phyloP scores from a whole-genome alignment of 2,888 invertebrate genomes.

The Protophormia terraenovae region DNA sequence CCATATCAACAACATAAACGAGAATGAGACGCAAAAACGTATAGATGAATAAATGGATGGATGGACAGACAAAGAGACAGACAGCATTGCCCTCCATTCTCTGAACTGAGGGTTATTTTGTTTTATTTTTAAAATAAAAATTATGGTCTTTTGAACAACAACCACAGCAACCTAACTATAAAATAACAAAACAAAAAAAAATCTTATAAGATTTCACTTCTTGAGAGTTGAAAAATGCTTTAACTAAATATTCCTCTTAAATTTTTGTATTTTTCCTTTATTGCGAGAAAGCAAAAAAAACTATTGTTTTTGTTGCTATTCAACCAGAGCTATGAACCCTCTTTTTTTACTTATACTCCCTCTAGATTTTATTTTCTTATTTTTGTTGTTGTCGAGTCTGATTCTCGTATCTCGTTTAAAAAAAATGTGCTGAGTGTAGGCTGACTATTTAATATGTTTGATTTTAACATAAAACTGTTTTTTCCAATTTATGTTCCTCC shows the following conservation, averaged over 20 bases:
- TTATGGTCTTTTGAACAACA: conserved; percentile 18
- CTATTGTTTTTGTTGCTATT: conserved; percentile 14
- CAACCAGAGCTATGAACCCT: conserved; percentile 57
- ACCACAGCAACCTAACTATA: too few species aligned
- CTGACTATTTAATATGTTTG: conserved; percentile 14
- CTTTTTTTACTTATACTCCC: conserved; percentile 46
- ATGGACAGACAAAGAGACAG: background rate
- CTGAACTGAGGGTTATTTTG: conserved; percentile 43
- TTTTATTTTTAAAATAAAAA: conserved; percentile 22
- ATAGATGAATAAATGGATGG: background rate
- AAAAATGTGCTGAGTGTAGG: conserved; percentile 51
- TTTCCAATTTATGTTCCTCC: conserved; percentile 6
- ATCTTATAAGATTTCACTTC: conserved; percentile 65
- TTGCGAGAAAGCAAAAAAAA: conserved; percentile 14
- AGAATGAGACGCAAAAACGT: background rate
- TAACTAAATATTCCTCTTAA: conserved; percentile 52
- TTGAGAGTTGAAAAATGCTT: conserved; percentile 52
- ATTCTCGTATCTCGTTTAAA: conserved; percentile 49
- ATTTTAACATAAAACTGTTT: background rate
- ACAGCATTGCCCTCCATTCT: conserved; percentile 39
- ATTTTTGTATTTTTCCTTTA: conserved; percentile 11
- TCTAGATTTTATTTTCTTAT: background rate
- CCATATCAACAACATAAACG: background rate
- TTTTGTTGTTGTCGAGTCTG: conserved; percentile 24
- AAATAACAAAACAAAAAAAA: background rate